Evolutionary conservation across 2,888 invertebrate species (phyloP).

Genomic region (Drosophila setosimentum): DNA sequence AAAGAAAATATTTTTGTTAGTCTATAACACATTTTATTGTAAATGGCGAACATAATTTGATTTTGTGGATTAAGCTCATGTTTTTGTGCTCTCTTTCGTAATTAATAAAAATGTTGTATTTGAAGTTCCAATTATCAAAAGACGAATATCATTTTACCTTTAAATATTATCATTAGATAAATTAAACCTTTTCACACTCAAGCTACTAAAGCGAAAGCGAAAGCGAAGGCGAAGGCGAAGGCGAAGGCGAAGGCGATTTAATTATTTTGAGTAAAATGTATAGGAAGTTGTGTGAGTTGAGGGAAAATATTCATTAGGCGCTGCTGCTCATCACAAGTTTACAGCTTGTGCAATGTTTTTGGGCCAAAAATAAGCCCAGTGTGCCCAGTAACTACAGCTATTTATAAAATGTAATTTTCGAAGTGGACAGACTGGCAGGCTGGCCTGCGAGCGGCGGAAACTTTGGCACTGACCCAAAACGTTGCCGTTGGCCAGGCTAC

Average conservation of each 20-base stretch:
- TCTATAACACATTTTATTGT: not conserved
- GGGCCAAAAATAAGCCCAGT: conserved; percentile 45
- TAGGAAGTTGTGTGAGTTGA: conserved; percentile 51
- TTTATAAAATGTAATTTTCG: conserved; percentile 62
- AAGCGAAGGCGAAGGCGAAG: not conserved
- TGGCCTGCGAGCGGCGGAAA: conserved; percentile 40
- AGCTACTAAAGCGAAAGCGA: no score
- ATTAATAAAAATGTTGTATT: not conserved
- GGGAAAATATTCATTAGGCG: conserved; percentile 64
- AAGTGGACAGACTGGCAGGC: conserved; percentile 19
- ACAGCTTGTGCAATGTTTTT: conserved; percentile 53
- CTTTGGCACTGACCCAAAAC: conserved; percentile 72
- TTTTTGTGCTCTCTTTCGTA: not conserved
- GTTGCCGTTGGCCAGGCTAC: conserved; percentile 41
- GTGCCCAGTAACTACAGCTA: conserved; percentile 36
- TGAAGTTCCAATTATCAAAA: conserved; percentile 3
- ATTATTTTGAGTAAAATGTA: conserved; percentile 65
- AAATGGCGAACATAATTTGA: not conserved
- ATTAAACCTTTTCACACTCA: not conserved
- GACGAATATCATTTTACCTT: not conserved
- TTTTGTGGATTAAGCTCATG: not conserved
- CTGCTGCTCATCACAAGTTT: conserved; percentile 71
- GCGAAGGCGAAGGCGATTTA: conserved; percentile 33
- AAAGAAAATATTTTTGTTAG: not conserved
- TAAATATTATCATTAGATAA: not conserved